A percentile compares a stretch with the other conserved stretches of the same genome.
Evolutionary conservation across 2,797 vertebrate genomes (phyloP).

Genomic region (Dicrostonyx torquatus): DNA sequence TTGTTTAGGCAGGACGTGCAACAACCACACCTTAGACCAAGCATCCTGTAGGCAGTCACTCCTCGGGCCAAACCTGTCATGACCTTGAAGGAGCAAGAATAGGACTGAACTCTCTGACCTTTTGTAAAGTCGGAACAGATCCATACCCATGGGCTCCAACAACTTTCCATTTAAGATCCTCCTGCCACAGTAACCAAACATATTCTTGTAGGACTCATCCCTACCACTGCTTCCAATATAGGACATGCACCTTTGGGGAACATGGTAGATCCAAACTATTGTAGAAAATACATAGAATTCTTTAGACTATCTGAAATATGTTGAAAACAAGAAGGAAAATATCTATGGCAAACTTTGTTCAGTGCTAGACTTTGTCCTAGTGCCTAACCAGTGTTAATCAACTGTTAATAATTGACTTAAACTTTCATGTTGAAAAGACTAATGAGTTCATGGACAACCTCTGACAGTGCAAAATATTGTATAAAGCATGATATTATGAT

Average conservation of each 20-base stretch:
- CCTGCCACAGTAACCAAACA: background rate
- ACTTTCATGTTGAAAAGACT: background rate
- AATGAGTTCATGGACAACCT: background rate
- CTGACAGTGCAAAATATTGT: background rate
- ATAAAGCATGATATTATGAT: background rate
- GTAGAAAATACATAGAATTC: background rate
- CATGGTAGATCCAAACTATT: background rate
- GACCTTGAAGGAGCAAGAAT: too few species aligned
- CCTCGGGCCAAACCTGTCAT: too few species aligned
- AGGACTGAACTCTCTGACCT: too few species aligned
- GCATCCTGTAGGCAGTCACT: too few species aligned
- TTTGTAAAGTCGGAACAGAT: too few species aligned
- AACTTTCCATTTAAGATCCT: background rate
- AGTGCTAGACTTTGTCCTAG: background rate
- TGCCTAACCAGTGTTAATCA: background rate
- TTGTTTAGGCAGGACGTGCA: too few species aligned
- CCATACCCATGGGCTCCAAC: too few species aligned
- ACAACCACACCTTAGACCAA: too few species aligned
- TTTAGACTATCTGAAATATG: background rate
- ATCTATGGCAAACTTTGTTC: background rate
- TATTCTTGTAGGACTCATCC: fast-evolving
- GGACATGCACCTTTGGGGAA: background rate
- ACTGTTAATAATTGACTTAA: background rate
- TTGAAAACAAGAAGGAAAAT: conserved; percentile 13
- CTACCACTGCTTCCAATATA: background rate